Conservation (phyloP, 2,113 vertebrate species). For the Albula goreensis region DNA sequence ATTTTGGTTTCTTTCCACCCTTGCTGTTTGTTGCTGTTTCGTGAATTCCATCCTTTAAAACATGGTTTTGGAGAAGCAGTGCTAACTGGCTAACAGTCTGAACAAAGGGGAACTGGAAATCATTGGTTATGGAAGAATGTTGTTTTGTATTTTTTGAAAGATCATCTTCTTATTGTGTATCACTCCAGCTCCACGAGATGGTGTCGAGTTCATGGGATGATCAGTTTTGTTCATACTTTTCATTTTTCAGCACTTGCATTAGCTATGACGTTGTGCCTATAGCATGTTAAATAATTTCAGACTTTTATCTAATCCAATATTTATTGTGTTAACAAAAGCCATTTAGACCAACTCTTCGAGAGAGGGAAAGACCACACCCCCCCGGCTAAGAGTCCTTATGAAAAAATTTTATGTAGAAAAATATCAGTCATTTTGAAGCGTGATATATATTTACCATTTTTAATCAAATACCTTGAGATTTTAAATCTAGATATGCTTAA, state of each 20-base stretch:
- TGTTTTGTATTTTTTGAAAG: background rate
- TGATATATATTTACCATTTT: too few species aligned
- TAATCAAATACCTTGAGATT: too few species aligned
- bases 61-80: background rate
- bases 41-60: background rate
- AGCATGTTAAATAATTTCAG: background rate
- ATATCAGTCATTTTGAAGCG: too few species aligned
- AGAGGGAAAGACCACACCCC: background rate
- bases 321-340: background rate
- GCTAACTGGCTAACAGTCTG: background rate
- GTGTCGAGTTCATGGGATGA: background rate
- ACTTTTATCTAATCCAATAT: background rate
- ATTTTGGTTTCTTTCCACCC: background rate
- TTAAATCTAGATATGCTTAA: too few species aligned
- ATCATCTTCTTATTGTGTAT: background rate
- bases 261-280: background rate
- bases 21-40: background rate
- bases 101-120: background rate
- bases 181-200: background rate
- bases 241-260: background rate
- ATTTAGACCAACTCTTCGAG: background rate
- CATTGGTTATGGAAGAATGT: background rate
- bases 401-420: background rate
- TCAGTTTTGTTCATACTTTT: background rate
- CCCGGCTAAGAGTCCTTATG: background rate